phyloP scores from a whole-genome alignment of 1,140 invertebrate species.

The Lepidurus packardi region DNA sequence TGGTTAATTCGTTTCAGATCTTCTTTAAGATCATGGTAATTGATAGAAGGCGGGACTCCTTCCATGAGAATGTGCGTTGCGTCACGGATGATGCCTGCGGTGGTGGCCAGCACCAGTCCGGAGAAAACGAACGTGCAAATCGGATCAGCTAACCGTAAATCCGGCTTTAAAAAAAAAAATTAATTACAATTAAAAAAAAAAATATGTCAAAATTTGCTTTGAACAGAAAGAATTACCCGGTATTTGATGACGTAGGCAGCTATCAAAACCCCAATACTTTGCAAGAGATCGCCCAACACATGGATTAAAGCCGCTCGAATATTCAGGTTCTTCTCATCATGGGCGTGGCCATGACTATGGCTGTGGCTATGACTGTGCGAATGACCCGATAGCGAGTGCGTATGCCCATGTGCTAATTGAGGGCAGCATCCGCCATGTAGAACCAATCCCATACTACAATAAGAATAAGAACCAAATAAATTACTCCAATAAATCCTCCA shows the following conservation, averaged over 20 bases:
- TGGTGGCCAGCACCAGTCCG: slow-evolving; percentile 72
- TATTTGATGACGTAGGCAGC: slow-evolving; percentile 55
- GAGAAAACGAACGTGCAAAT: slow-evolving; percentile 86
- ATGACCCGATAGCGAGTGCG: slow-evolving; percentile 44
- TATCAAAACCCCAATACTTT: slow-evolving; percentile 54
- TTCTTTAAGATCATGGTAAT: slow-evolving; percentile 48
- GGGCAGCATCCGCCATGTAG: slow-evolving; percentile 57
- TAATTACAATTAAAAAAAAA: slow-evolving; percentile 49
- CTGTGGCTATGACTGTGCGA: slow-evolving; percentile 41
- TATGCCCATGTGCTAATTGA: slow-evolving; percentile 33
- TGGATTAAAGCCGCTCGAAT: slow-evolving; percentile 58
- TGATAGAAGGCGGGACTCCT: slow-evolving; percentile 59
- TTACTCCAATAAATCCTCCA: background rate
- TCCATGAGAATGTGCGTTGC: slow-evolving; percentile 71
- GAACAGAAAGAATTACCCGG: slow-evolving; percentile 41
- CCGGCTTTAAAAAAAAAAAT: slow-evolving; percentile 54
- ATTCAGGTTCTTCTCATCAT: slow-evolving; percentile 38
- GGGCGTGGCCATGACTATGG: slow-evolving; percentile 41
- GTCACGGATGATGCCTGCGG: slow-evolving; percentile 66
- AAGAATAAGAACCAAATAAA: slow-evolving; percentile 30
- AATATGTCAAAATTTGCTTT: slow-evolving; percentile 31
- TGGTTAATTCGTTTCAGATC: slow-evolving; percentile 52
- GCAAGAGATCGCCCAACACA: slow-evolving; percentile 56
- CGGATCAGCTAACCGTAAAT: slow-evolving; percentile 73
- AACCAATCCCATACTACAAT: slow-evolving; percentile 63